Evolutionary conservation across 2,888 invertebrate species (phyloP).

Genomic region (Hanleya hanleyi): DNA sequence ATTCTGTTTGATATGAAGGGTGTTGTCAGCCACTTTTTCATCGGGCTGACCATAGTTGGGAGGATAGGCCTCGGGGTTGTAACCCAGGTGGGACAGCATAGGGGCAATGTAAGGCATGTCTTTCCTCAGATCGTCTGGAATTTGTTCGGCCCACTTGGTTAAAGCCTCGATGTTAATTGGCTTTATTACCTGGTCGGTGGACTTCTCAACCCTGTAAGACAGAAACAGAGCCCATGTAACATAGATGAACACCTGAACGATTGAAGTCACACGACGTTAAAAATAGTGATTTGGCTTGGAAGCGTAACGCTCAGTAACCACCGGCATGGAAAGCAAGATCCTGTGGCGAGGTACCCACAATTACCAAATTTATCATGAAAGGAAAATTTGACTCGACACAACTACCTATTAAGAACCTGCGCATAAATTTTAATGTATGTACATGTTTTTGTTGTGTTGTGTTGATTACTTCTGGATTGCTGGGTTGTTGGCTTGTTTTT

Average conservation of each 20-base stretch:
- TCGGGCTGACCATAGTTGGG: constrained; percentile 94
- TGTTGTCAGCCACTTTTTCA: constrained; percentile 74
- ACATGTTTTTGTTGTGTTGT: no score
- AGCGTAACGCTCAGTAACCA: no score
- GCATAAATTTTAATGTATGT: no score
- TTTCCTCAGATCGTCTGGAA: constrained; percentile 86
- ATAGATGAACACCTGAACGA: neutral
- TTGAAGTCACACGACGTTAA: no score
- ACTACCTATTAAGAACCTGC: no score
- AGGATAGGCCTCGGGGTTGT: constrained; percentile 97
- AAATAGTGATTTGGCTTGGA: no score
- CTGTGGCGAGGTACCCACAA: no score
- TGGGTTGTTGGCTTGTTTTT: no score
- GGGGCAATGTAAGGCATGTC: constrained; percentile 96
- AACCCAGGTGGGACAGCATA: constrained; percentile 89
- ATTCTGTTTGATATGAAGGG: constrained; percentile 72
- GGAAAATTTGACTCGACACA: no score
- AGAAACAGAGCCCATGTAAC: constrained; percentile 30
- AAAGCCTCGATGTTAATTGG: constrained; percentile 97
- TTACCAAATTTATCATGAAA: no score
- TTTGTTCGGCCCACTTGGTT: constrained; percentile 75
- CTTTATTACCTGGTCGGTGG: constrained; percentile 98
- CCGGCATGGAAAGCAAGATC: no score
- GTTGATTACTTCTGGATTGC: no score
- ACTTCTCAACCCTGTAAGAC: constrained; percentile 89